Percentiles rank a stretch among this genome's conserved stretches.
Evolutionary conservation across 2,113 vertebrate species (phyloP).

Genomic region (Aspiorhynchus laticeps): DNA sequence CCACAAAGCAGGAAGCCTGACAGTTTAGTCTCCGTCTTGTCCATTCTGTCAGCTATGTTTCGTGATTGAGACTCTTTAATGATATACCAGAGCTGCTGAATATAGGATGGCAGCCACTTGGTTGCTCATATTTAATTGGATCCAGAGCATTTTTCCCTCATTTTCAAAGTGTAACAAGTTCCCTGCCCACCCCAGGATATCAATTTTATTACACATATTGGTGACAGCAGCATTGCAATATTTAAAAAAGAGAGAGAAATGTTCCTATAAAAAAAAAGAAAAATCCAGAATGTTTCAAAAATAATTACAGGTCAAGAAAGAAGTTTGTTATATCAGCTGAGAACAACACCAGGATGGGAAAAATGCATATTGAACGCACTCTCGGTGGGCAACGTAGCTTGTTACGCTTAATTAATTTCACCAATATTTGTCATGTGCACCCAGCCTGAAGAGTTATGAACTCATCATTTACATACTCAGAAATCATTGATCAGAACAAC

Average conservation of each 20-base stretch:
- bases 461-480: slow-evolving; percentile 41
- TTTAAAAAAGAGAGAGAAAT: not conserved
- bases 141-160: slow-evolving; percentile 12
- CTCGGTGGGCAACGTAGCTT: not conserved
- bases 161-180: slow-evolving; percentile 36
- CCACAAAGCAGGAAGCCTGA: slow-evolving; percentile 46
- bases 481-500: slow-evolving; percentile 52
- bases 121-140: slow-evolving; percentile 35
- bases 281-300: not conserved
- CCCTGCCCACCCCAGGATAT: slow-evolving; percentile 8
- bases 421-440: slow-evolving; percentile 27
- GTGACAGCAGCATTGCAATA: not conserved
- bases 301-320: not conserved
- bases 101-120: not conserved
- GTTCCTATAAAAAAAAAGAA: not conserved
- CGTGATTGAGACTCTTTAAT: slow-evolving; percentile 42
- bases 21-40: slow-evolving; percentile 41
- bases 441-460: slow-evolving; percentile 41
- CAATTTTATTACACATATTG: slow-evolving; percentile 1
- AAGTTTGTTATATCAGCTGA: not conserved
- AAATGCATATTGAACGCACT: not conserved
- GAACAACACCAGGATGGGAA: not conserved
- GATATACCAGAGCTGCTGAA: slow-evolving; percentile 38
- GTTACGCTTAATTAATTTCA: slow-evolving; percentile 44
- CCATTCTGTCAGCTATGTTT: slow-evolving; percentile 42